Base-by-base conservation (phyloP, 2,113 vertebrate genomes). In the Hiodon alosoides region DNA sequence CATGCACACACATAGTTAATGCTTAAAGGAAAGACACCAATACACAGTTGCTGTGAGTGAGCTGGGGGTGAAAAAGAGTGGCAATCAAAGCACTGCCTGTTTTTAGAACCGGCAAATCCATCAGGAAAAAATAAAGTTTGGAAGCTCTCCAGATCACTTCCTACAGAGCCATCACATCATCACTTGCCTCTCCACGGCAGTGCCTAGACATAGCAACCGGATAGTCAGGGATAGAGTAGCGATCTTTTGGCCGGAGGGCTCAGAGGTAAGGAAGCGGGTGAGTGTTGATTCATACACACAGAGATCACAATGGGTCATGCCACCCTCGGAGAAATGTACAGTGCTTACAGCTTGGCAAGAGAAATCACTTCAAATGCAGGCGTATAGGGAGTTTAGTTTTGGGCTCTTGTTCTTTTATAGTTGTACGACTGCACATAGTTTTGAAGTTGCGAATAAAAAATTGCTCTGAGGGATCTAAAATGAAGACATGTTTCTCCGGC, bases 21-120 rank as follows among this genome's bases (percentile, higher is more conserved):
- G 31, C 31, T 86, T 87, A 88, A 86, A 85, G 81, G 80, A 86
- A 85, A 79, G 82, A 79, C 83, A 86, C 87, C 85, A 86, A 83
- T 85, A 83, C 88, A 87, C 81, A 81, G 84, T 84, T 83, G 85
- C 86, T 87, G 82, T 86, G 85, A 85, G 87, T 82, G 78, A 87
- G 83, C 86, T 81, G 81, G 89, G 83, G 85, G 83, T 82, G 80
- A 72, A 13, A 64, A 81, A 2, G 59, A 73, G 76, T 75, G 73
- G 65, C 8, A 73, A 79, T 81, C 78, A 79, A 81, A 79, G 80
- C 48, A 73, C 60, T 8, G 70, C 17, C 54, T 67, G 73, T 64
- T 77, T 76, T 76, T 68, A 78, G 77, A 71, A 79, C 71, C 47
- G 53, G 64, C 73, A 17, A 69, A 78, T 78, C 74, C 66, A 77